phyloP scores from a whole-genome alignment of 1,140 invertebrate genomes.

The Panagrolaimus sp. region DNA sequence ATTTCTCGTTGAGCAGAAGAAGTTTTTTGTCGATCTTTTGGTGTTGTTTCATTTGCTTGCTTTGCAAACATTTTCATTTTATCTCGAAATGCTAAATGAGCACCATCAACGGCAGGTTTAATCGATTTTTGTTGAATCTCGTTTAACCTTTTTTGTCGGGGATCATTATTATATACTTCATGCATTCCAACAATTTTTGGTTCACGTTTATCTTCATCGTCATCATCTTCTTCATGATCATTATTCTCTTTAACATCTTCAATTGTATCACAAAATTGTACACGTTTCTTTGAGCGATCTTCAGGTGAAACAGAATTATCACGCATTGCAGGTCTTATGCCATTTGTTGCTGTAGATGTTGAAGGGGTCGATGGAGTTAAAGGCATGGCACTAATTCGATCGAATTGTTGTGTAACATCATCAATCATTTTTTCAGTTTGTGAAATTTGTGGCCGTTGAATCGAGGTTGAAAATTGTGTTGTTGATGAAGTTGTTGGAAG shows the following conservation, averaged over 20 bases:
- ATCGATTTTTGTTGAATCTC: conserved; percentile 45
- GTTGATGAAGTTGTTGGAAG: neutral
- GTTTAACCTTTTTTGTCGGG: conserved; percentile 58
- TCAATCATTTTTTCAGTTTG: neutral
- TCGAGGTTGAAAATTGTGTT: neutral
- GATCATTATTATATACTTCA: conserved; percentile 62
- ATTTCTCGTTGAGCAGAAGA: conserved; percentile 53
- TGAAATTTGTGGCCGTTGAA: neutral
- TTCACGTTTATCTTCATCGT: conserved; percentile 39
- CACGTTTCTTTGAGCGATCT: conserved; percentile 29
- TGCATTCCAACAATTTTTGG: conserved; percentile 61
- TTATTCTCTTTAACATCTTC: conserved; percentile 7
- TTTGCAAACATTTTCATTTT: conserved; percentile 62
- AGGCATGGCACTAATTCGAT: neutral
- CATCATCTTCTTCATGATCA: conserved; percentile 20
- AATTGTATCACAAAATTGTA: conserved; percentile 23
- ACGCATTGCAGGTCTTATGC: neutral
- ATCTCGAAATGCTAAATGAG: conserved; percentile 58
- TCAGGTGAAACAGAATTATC: conserved; percentile 12
- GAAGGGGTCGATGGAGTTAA: neutral
- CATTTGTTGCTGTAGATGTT: neutral
- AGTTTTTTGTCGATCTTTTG: conserved; percentile 57
- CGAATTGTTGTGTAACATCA: neutral
- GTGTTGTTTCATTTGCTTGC: conserved; percentile 58
- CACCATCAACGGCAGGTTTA: conserved; percentile 43